phyloP scores from a whole-genome alignment of 2,888 invertebrate genomes.

The Monopis laevigella region DNA sequence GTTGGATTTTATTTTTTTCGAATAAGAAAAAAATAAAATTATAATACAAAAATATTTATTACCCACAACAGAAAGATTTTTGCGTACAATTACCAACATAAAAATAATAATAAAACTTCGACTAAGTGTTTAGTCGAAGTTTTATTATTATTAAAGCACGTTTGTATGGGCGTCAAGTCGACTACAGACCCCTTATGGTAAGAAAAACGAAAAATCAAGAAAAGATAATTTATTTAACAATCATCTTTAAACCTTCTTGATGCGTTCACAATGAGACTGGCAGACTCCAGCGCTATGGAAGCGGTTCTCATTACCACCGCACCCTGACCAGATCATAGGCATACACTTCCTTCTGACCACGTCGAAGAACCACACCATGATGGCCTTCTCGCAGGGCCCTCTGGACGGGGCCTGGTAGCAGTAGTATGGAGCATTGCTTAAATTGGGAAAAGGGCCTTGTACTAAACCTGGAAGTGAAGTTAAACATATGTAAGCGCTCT shows the following conservation, averaged over 20 bases:
- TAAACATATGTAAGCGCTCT: background rate
- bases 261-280: slow-evolving; percentile 32
- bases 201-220: no score
- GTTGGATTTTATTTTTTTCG: no score
- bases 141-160: no score
- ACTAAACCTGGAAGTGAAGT: slow-evolving; percentile 36
- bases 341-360: slow-evolving; percentile 41
- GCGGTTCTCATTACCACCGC: slow-evolving; percentile 54
- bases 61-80: no score
- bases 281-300: slow-evolving; percentile 33
- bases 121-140: no score
- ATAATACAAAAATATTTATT: no score
- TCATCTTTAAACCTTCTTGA: slow-evolving; percentile 19
- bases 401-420: slow-evolving; percentile 49
- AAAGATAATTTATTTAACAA: no score
- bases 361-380: slow-evolving; percentile 46
- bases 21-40: no score
- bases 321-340: slow-evolving; percentile 54
- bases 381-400: slow-evolving; percentile 38
- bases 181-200: no score
- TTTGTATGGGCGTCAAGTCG: no score
- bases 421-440: slow-evolving; percentile 46
- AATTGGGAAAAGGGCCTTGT: slow-evolving; percentile 44
- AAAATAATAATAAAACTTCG: no score
- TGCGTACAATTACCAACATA: no score